A percentile compares a stretch with the other conserved stretches of the same genome.
These are phyloP conservation scores for Rhincodon typus DNA, from an alignment of 2,797 vertebrate genomes.

Conservation along the genomic window DNA sequence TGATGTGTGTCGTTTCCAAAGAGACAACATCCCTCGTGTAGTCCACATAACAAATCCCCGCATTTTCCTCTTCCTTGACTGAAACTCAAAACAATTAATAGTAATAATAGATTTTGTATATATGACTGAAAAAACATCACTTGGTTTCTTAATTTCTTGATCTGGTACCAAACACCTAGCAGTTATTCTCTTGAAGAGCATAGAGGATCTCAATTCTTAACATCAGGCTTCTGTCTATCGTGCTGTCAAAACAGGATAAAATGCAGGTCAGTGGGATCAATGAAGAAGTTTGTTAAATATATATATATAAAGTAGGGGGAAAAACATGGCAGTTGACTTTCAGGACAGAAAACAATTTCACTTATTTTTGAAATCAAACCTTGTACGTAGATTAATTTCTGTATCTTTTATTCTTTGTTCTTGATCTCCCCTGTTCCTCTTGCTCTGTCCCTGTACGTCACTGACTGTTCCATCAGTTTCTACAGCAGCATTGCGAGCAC, in stretches of 20 bases:
- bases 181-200: neutral
- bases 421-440: neutral
- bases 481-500: neutral
- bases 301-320: neutral
- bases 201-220: constrained; percentile 7
- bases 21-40: constrained; percentile 73
- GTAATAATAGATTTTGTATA: neutral
- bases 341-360: neutral
- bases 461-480: neutral
- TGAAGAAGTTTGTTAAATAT: neutral
- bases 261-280: neutral
- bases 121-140: constrained; percentile 11
- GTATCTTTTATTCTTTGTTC: neutral
- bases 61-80: constrained; percentile 67
- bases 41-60: constrained; percentile 68
- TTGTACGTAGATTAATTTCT: neutral
- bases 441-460: neutral
- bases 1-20: constrained; percentile 56
- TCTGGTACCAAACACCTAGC: neutral
- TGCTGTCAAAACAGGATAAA: constrained; percentile 29
- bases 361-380: constrained; percentile 9
- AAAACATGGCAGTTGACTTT: neutral
- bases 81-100: constrained; percentile 18
- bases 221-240: neutral
- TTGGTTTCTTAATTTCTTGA: neutral